Evolutionary conservation across 2,113 vertebrate species (phyloP), one percentile per base, ranked within the genome.

Genomic region (Numida meleagris): DNA sequence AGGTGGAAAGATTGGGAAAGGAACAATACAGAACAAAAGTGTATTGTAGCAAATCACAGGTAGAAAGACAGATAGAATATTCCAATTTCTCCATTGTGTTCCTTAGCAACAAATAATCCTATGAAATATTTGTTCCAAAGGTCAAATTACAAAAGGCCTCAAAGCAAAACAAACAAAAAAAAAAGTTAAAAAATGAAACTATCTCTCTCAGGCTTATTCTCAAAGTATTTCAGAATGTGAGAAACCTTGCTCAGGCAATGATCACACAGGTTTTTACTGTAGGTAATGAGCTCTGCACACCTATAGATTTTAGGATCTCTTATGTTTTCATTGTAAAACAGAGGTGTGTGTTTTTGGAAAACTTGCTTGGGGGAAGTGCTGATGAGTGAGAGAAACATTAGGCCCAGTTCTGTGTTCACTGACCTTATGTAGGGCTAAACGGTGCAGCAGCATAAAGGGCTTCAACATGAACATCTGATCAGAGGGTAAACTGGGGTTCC

Each of bases 31-130:
- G 45, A 76, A 57, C 85, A 73, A 79, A 91, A 88, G 57, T 0
- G 0, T 62, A 73, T 13, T 24, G n/a, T 75, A 55, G 68, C 27
- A 89, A 89, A 82, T 68, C 79, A 76, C 29, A 45, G 43, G 20
- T 82, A 94, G 71, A 91, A 92, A 53, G 34, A 86, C 36, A 78
- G 34, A 86, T n/a, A 78, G n/a, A 71, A 29, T 91, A 90, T 91
- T 87, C 50, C 50, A 88, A 80, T 25, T 82, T 91, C 59, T 66
- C 57, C 13, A 58, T 90, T 24, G 18, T 88, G 72, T 82, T 96
- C 42, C 75, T 88, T 88, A 94, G 90, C 55, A 91, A 61, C 88
- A 95, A 83, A 92, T 95, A 96, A 83, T 95, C 90, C 94, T 88
- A 33, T 71, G 76, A 90, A 95, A 88, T 94, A 94, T 83, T 93